Evolutionary conservation across 2,888 invertebrate genomes (phyloP).

Genomic region (Cantharis lateralis): DNA sequence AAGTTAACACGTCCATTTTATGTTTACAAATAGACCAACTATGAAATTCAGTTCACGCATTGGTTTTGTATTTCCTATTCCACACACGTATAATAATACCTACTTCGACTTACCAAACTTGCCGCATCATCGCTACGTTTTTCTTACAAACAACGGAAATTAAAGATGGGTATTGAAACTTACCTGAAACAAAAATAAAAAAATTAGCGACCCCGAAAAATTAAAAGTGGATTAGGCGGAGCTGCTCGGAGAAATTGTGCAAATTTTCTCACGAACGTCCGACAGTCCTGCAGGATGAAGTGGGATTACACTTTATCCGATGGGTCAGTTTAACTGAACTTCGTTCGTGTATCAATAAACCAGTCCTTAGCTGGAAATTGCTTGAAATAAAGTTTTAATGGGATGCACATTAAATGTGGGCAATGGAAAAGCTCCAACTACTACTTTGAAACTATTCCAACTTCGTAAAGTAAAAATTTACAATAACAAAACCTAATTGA

Average conservation of each 20-base stretch:
- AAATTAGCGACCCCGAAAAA: background rate
- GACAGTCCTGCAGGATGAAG: background rate
- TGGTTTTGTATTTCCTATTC: constrained; percentile 17
- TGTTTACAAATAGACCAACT: constrained; percentile 27
- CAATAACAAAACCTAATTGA: background rate
- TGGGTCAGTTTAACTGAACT: background rate
- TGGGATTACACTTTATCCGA: background rate
- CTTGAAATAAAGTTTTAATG: background rate
- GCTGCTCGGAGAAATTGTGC: background rate
- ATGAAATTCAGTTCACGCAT: constrained; percentile 18
- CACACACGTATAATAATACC: constrained; percentile 25
- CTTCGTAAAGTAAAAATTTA: background rate
- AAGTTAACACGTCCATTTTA: constrained; percentile 27
- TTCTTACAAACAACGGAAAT: constrained; percentile 4
- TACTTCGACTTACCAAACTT: constrained; percentile 20
- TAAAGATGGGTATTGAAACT: constrained; percentile 4
- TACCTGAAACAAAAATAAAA: constrained; percentile 17
- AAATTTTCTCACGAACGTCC: background rate
- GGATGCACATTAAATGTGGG: background rate
- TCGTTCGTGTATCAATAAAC: background rate
- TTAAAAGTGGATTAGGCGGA: background rate
- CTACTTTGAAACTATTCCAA: background rate
- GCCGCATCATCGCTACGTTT: constrained; percentile 17
- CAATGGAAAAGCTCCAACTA: background rate
- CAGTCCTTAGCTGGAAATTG: background rate